These are phyloP conservation scores for Antheraea mylitta DNA, from an alignment of 1,140 invertebrate genomes.

Conservation along the genomic window DNA sequence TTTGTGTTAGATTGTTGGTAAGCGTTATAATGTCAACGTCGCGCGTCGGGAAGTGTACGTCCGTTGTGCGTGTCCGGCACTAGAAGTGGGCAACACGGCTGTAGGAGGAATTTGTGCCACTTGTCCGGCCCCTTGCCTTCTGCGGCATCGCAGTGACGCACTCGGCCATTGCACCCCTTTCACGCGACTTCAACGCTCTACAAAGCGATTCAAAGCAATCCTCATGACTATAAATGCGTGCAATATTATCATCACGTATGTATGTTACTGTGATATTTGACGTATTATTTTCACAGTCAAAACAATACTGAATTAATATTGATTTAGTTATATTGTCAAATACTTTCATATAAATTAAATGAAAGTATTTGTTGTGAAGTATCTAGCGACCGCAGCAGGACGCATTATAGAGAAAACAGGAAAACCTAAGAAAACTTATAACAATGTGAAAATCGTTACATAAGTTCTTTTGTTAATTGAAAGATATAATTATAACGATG, in stretches of 20 bases:
- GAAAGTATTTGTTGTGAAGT: background rate
- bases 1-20: background rate
- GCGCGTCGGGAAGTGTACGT: constrained; percentile 51
- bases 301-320: no score
- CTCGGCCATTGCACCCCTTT: constrained; percentile 75
- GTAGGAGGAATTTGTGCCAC: constrained; percentile 67
- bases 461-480: background rate
- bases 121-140: constrained; percentile 34
- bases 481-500: background rate
- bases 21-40: constrained; percentile 18
- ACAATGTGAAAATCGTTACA: background rate
- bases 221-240: background rate
- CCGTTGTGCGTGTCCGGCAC: constrained; percentile 52
- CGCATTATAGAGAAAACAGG: background rate
- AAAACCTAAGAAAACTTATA: background rate
- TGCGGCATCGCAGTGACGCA: constrained; percentile 36
- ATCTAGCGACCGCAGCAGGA: background rate
- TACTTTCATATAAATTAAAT: background rate
- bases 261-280: background rate
- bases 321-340: no score
- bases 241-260: background rate
- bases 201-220: constrained; percentile 33
- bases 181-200: constrained; percentile 70
- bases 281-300: background rate
- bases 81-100: constrained; percentile 61